phyloP scores from a whole-genome alignment of 2,113 vertebrate species.

The Tringa solitaria region DNA sequence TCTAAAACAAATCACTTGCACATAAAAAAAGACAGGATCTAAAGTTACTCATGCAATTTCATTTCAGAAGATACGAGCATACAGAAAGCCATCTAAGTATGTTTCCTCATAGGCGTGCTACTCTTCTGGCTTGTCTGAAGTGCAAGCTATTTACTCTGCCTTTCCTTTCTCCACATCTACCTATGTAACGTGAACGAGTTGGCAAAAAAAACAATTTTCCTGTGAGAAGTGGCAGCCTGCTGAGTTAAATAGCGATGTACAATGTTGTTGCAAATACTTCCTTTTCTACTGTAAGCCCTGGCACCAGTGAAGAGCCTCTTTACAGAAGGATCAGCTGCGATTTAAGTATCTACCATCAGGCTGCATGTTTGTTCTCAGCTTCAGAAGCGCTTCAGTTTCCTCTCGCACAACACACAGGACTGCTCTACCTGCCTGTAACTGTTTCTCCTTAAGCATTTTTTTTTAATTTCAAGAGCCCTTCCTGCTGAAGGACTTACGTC shows the following conservation, averaged over 20 bases:
- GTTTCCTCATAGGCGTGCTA: neutral
- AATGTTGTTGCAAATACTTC: neutral
- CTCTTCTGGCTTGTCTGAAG: neutral
- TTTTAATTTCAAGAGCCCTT: neutral
- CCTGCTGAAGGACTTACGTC: neutral
- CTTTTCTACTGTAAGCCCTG: neutral
- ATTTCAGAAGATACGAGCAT: neutral
- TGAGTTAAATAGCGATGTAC: neutral
- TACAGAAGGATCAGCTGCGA: neutral
- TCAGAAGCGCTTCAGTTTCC: neutral
- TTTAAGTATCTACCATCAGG: neutral
- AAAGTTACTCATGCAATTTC: slow-evolving; percentile 30
- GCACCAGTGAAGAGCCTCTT: neutral
- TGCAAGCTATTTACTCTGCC: neutral
- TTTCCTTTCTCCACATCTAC: neutral
- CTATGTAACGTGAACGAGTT: neutral
- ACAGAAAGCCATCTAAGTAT: neutral
- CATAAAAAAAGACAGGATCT: neutral
- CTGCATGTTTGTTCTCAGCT: neutral
- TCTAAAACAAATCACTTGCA: slow-evolving; percentile 51
- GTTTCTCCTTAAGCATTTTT: neutral
- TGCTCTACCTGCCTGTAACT: neutral
- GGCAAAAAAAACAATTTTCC: neutral
- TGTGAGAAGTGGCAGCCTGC: neutral
- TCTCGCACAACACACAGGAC: neutral